phyloP scores from a whole-genome alignment of 1,140 invertebrate genomes.

The Drosophila eugracilis region DNA sequence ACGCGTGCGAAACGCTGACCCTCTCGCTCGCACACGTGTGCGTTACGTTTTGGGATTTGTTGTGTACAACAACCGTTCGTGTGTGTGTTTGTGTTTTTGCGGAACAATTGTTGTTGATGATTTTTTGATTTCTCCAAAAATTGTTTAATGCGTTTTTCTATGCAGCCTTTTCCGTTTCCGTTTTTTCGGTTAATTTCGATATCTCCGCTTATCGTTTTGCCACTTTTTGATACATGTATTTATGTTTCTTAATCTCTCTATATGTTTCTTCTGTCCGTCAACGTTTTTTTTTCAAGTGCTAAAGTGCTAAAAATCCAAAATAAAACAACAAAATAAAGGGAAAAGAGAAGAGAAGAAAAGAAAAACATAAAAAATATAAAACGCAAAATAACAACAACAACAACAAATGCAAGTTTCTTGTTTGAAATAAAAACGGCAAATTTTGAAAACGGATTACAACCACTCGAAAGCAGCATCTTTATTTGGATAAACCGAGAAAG shows the following conservation, averaged over 20 bases:
- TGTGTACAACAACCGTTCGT: no score
- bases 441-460: slow-evolving; percentile 9
- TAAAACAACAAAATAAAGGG: no score
- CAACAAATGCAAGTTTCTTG: slow-evolving; percentile 4
- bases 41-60: not conserved
- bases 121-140: not conserved
- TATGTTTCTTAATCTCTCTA: slow-evolving; percentile 1
- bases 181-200: not conserved
- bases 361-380: slow-evolving; percentile 3
- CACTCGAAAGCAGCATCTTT: slow-evolving; percentile 7
- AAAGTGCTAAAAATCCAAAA: slow-evolving; percentile 2
- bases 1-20: slow-evolving; percentile 4
- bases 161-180: not conserved
- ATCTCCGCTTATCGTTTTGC: no score
- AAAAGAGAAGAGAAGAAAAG: no score
- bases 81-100: slow-evolving; percentile 5
- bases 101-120: slow-evolving; percentile 5
- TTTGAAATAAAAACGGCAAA: slow-evolving; percentile 4
- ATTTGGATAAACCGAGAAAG: slow-evolving; percentile 5
- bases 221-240: no score
- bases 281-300: slow-evolving; percentile 72
- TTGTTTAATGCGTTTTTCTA: no score
- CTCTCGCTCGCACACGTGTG: slow-evolving; percentile 11
- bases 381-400: slow-evolving; percentile 13
- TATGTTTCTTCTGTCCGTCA: slow-evolving; percentile 24